Evolutionary conservation across 2,113 vertebrate genomes (phyloP).

Genomic region (Vanacampus margaritifer): DNA sequence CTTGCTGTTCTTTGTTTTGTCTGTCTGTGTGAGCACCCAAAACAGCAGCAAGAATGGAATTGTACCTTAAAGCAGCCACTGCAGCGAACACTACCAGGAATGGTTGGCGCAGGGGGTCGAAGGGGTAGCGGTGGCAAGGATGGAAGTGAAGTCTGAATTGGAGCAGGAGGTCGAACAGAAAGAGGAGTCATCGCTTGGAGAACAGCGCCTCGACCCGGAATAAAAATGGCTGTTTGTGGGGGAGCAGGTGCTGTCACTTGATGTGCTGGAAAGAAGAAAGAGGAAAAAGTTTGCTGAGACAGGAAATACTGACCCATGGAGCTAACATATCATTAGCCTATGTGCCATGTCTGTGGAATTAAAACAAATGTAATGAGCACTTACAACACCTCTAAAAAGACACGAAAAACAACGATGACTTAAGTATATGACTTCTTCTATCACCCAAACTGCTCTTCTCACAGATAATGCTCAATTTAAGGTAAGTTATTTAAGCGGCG

Average conservation of each 20-base stretch:
- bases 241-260: conserved; percentile 26
- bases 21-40: not conserved
- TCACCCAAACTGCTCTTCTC: too few relatives aligned
- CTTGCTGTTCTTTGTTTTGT: not conserved
- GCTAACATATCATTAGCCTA: not conserved
- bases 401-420: too few relatives aligned
- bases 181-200: conserved; percentile 58
- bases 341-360: too few relatives aligned
- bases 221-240: conserved; percentile 45
- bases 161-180: conserved; percentile 34
- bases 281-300: not conserved
- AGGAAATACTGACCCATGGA: not conserved
- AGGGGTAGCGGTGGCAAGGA: conserved; percentile 24
- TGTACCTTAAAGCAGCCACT: conserved; percentile 90
- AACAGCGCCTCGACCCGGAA: conserved; percentile 54
- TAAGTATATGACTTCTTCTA: too few relatives aligned
- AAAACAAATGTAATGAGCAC: too few relatives aligned
- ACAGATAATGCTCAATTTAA: too few relatives aligned
- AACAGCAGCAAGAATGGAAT: not conserved
- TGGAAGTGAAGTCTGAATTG: conserved; percentile 23
- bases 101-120: conserved; percentile 59
- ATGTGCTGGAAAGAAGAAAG: conserved; percentile 21
- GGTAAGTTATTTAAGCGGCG: too few relatives aligned
- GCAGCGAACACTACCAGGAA: conserved; percentile 83
- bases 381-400: too few relatives aligned